Evolutionary conservation across 2,797 vertebrate species (phyloP).

Genomic region (Martes flavigula): DNA sequence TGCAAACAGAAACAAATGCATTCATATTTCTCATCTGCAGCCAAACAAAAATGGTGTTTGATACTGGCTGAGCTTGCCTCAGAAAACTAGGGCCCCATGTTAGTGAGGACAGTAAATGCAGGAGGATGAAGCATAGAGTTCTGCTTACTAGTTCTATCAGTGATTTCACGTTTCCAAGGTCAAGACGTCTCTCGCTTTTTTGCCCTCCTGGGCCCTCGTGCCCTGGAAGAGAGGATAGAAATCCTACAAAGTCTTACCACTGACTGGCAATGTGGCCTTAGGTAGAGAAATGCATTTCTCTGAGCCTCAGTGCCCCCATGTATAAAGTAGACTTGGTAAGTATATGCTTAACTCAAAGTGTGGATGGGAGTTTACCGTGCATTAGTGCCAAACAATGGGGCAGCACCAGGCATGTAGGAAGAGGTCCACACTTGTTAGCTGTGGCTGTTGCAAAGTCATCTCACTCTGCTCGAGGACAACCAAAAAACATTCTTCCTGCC

Average conservation of each 20-base stretch:
- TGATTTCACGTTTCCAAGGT: background rate
- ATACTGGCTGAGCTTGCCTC: slow-evolving; percentile 48
- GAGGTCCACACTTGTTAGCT: background rate
- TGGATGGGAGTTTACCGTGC: background rate
- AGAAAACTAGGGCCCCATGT: slow-evolving; percentile 2
- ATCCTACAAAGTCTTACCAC: background rate
- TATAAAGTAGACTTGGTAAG: background rate
- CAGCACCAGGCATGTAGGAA: background rate
- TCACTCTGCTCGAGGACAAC: background rate
- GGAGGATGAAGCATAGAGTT: background rate
- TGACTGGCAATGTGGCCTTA: background rate
- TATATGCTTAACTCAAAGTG: background rate
- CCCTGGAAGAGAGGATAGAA: background rate
- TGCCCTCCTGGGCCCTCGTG: background rate
- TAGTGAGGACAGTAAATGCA: slow-evolving; percentile 15
- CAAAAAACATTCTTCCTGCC: slow-evolving; percentile 18
- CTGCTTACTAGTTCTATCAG: background rate
- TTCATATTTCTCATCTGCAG: slow-evolving; percentile 66
- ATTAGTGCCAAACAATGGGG: background rate
- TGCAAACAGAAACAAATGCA: slow-evolving; percentile 78
- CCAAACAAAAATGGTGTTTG: slow-evolving; percentile 59
- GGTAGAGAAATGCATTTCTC: slow-evolving; percentile 9
- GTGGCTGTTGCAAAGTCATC: background rate
- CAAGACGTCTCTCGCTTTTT: background rate
- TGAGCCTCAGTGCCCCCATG: background rate